These are phyloP conservation scores for Thymallus thymallus DNA, from an alignment of 2,113 vertebrate species.

Conservation along the genomic window DNA sequence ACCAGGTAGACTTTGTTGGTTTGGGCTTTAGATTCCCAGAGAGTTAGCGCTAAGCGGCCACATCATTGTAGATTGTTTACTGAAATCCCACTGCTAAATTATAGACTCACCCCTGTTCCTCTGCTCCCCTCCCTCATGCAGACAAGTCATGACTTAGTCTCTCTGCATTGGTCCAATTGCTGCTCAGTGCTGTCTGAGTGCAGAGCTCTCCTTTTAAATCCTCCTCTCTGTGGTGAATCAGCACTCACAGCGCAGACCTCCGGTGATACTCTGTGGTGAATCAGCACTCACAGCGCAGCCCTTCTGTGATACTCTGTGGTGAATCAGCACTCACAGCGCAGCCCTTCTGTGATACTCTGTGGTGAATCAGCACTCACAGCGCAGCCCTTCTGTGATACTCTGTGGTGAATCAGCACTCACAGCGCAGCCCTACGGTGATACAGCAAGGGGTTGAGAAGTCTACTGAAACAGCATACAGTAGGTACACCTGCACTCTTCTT, in stretches of 20 bases:
- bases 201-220: neutral
- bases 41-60: neutral
- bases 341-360: slow-evolving; percentile 20
- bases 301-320: slow-evolving; percentile 25
- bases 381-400: slow-evolving; percentile 12
- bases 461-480: neutral
- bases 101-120: neutral
- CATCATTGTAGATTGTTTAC: neutral
- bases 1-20: neutral
- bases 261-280: too few species aligned
- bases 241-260: neutral
- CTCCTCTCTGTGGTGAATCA: neutral
- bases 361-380: neutral
- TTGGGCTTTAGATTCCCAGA: neutral
- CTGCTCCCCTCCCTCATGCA: neutral
- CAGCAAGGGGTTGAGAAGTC: slow-evolving; percentile 28
- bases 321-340: neutral
- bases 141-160: neutral
- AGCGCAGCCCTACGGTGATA: slow-evolving; percentile 8
- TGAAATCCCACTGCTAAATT: neutral
- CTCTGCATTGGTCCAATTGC: neutral
- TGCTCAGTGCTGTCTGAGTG: neutral
- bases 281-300: neutral
- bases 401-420: neutral
- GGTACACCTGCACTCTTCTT: slow-evolving; percentile 23